Base-by-base conservation (phyloP, 2,113 vertebrate species). In the Salvelinus sp. region DNA sequence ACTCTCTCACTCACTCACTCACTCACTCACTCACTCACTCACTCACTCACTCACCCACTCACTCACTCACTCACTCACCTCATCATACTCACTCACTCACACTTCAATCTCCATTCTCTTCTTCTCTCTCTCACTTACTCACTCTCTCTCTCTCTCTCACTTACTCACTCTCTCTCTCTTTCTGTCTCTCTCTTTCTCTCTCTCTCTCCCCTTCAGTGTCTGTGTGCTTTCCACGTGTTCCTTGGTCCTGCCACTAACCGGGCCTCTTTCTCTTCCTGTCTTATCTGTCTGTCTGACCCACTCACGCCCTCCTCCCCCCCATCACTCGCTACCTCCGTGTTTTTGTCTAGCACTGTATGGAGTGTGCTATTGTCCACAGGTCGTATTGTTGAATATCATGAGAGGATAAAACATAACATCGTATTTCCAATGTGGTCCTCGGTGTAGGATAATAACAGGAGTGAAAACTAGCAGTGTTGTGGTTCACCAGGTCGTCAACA, bases 291-390 rank as follows among this genome's bases (percentile, higher is more conserved):
- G 16, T 54, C 63, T 83, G 50, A 50, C 25, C 82, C 75, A 74
- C 27, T 79, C 77, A 28, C 74, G 60, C 70, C 44, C 20, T 38
- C 13, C 14, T 14, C 65, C 13, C 69, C 38, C 69, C 64, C 77
- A 22, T 74, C 80, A 69, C 60, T 76, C 13, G 54, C 75, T 50
- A 6, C 81, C 76, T 58, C 50, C 82, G 75, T 88, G 85, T 85
- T 82, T 86, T 79, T 83, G 85, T 80, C 84, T 84, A 85, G 84
- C 86, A 77, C 85, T 89, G 38, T 50, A 16, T 50, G 88, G 88
- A 88, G 76, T 85, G 84, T 89, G 77, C 88, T 82, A 66, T 84
- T 89, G 88, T 88, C 81, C 85, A 81, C 90, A 88, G 87, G 88
- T 90, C 82, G 90, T 85, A 89, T 86, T 78, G 83, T 80, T 50